phyloP scores from a whole-genome alignment of 2,113 vertebrate species.

The Stigmatopora argus region DNA sequence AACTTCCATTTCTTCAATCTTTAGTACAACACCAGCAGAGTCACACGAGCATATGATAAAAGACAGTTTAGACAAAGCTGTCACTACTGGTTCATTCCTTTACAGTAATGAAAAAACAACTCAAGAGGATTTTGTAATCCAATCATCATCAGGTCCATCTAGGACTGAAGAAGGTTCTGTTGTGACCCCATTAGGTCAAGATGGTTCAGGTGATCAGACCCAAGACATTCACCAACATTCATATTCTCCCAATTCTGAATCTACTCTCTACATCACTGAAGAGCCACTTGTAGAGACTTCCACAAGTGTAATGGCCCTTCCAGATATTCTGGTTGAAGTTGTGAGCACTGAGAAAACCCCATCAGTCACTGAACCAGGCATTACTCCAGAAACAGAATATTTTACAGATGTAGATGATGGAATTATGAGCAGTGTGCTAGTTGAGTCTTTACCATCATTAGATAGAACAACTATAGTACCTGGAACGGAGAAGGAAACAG shows the following conservation, averaged over 20 bases:
- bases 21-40: constrained; percentile 7
- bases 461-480: not conserved
- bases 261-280: constrained; percentile 4
- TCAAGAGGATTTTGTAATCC: not conserved
- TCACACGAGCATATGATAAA: not conserved
- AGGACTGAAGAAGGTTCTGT: not conserved
- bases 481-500: not conserved
- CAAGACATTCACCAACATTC: not conserved
- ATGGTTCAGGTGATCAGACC: constrained; percentile 4
- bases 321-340: not conserved
- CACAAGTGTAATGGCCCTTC: not conserved
- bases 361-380: not conserved
- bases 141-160: not conserved
- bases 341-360: not conserved
- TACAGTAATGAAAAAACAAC: not conserved
- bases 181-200: not conserved
- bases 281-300: not conserved
- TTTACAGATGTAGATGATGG: constrained; percentile 1
- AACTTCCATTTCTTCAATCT: not conserved
- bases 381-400: not conserved
- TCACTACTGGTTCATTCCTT: not conserved
- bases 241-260: not conserved
- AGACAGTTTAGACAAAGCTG: not conserved
- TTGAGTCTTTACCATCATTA: not conserved
- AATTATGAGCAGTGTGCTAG: not conserved